Evolutionary conservation across 2,113 vertebrate species (phyloP).

Genomic region (Carettochelys insculpta): DNA sequence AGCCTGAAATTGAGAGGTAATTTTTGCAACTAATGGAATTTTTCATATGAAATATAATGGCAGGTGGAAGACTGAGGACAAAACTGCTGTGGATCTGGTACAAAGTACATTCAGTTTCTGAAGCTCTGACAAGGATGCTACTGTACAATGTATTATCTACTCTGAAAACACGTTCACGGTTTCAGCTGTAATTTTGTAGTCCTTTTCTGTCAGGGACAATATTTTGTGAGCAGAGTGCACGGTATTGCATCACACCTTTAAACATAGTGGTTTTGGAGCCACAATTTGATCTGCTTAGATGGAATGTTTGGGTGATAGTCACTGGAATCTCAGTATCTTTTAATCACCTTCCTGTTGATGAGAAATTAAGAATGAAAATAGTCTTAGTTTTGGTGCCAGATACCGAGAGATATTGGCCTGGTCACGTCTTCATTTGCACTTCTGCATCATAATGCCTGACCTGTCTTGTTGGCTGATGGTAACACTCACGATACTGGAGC

Average conservation of each 20-base stretch:
- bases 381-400: background rate
- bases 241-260: accelerated
- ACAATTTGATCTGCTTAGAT: background rate
- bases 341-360: background rate
- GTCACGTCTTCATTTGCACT: background rate
- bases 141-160: background rate
- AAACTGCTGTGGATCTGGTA: conserved; percentile 60
- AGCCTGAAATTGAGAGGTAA: background rate
- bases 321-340: background rate
- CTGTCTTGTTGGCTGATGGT: background rate
- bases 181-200: background rate
- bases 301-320: background rate
- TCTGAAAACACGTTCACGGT: background rate
- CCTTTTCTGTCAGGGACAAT: background rate
- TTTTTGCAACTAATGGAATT: conserved; percentile 46
- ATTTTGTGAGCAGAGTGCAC: background rate
- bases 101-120: conserved; percentile 11
- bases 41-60: conserved; percentile 12
- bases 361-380: background rate
- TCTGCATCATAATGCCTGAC: accelerated
- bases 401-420: background rate
- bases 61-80: conserved; percentile 59
- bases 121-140: conserved; percentile 15
- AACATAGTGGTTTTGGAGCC: background rate
- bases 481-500: accelerated